A percentile compares a stretch with the other conserved stretches of the same genome.
Evolutionary conservation across 2,113 vertebrate genomes (phyloP).

Genomic region (Tychaedon coryphoeus): DNA sequence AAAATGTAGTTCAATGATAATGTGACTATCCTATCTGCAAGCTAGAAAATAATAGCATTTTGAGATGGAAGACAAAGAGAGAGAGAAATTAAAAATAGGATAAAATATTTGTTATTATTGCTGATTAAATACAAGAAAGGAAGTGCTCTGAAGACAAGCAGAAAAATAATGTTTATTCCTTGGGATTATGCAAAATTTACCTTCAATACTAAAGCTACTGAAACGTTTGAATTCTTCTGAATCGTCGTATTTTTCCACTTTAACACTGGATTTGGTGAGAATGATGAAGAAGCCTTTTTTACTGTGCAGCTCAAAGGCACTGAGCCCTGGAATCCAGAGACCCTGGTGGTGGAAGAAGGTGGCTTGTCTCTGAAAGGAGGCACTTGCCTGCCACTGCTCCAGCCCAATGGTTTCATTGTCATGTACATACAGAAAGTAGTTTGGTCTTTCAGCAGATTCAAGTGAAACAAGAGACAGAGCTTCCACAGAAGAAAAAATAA

Average conservation of each 20-base stretch:
- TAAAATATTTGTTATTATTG: not conserved
- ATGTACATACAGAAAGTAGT: conserved; percentile 87
- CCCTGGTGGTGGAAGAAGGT: conserved; percentile 93
- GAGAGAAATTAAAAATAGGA: not conserved
- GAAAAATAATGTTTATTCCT: not conserved
- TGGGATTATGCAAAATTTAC: conserved; percentile 65
- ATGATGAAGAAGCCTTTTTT: conserved; percentile 89
- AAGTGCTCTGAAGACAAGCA: not conserved
- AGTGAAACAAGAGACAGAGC: conserved; percentile 86
- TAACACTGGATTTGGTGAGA: conserved; percentile 76
- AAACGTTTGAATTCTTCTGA: conserved; percentile 86
- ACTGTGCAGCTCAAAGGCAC: conserved; percentile 86
- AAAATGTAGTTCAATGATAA: not conserved
- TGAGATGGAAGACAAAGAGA: not conserved
- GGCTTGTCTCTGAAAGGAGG: conserved; percentile 79
- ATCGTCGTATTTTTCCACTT: conserved; percentile 83
- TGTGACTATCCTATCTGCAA: not conserved
- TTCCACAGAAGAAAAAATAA: conserved; percentile 43
- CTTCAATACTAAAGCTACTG: conserved; percentile 92
- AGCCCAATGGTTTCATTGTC: conserved; percentile 75
- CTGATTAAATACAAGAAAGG: not conserved
- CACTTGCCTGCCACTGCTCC: conserved; percentile 83
- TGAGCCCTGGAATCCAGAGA: conserved; percentile 86
- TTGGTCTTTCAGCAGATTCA: conserved; percentile 95
- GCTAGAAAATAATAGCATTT: not conserved